Base-by-base conservation (phyloP, 2,888 invertebrate species). In the Cyclophora punctaria region DNA sequence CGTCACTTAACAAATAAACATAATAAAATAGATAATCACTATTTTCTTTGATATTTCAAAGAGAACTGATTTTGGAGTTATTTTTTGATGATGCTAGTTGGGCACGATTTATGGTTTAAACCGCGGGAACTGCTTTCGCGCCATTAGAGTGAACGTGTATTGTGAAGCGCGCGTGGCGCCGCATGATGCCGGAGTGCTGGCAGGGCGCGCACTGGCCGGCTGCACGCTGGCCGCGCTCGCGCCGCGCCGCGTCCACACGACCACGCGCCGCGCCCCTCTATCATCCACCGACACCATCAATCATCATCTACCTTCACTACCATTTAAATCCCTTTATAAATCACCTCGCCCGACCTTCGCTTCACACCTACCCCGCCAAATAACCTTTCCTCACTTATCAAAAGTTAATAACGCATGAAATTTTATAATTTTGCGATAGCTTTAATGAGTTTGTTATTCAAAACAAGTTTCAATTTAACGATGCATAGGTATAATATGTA, bases 191-290 rank as follows among this genome's bases (percentile, higher is more conserved):
- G 63, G 74, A 66, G 67, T 80, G 86, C 85, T 74, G 73, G 83
- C 80, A 72, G 78, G 78, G 69, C 78, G 80, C 78, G 77, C 83
- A 86, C 87, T 87, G 87, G 64, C 66, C 73, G 67, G 62, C 67
- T 60, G 56, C 61, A 64, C 66, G 65, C 60, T 61, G 63, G 64
- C 66, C 57, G 68, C 64, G 60, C 69, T 71, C 75, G 73, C 75
- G 73, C 71, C 75, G 59, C 70, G 67, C 67, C 67, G 63, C 64
- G 55, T 61, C 62, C 20, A 20, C 20, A 20, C 20, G 20, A 20
- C 20, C 20, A 20, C 20, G 20, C 64, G 62, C 62, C 58, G 50
- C 74, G 65, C 67, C 72, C 72, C 64, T 58, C 59, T 62, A 67
- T 67, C 55, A 64, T 65, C 60, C 64, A 58, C 58, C 64, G 69